Evolutionary conservation across 2,797 vertebrate genomes (phyloP).

Genomic region (Nothura maculosa): DNA sequence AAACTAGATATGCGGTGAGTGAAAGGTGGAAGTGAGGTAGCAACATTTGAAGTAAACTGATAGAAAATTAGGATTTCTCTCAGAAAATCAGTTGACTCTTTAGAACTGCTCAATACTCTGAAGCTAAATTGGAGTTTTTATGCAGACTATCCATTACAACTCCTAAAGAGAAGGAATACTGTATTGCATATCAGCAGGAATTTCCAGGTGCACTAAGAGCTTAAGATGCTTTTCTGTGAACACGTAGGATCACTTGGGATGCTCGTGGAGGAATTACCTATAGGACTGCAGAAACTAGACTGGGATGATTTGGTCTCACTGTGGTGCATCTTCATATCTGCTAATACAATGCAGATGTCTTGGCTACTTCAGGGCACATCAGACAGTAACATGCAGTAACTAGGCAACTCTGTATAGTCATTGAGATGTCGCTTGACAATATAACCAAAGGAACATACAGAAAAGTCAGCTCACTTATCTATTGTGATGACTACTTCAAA

Average conservation of each 20-base stretch:
- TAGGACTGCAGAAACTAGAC: background rate
- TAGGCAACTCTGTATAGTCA: background rate
- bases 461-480: background rate
- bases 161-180: background rate
- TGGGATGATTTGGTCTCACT: background rate
- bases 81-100: background rate
- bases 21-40: background rate
- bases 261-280: background rate
- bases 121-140: background rate
- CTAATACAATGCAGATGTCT: background rate
- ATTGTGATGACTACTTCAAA: background rate
- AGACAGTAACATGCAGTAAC: background rate
- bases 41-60: background rate
- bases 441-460: too few relatives aligned
- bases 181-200: rapidly evolving
- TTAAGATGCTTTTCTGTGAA: background rate
- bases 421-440: background rate
- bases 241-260: background rate
- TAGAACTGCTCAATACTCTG: background rate
- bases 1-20: background rate
- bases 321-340: background rate
- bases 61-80: background rate
- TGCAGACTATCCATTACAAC: background rate
- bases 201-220: background rate
- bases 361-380: background rate